Evolutionary conservation across 2,113 vertebrate species (phyloP), one percentile per base, ranked within the genome.

Genomic region (Cardinalis cardinalis): DNA sequence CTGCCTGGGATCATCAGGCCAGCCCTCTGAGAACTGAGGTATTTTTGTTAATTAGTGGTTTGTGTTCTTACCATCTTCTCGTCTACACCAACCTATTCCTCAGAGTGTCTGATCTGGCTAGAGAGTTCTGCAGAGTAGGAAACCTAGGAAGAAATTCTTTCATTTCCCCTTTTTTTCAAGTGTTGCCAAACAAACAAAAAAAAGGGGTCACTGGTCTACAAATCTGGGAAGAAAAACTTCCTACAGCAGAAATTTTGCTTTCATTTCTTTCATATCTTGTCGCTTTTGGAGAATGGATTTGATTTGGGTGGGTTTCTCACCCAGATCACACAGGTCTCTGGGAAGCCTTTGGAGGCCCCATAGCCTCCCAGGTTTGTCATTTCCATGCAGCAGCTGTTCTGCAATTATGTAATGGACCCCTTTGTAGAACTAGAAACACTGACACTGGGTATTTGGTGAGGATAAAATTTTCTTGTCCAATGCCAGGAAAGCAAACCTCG

Each of bases 201-300:
- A 21, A 2, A 4, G 0, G 24, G 0, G 24, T 44, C 55, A 58
- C 12, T 16, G 8, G 3, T 60, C 18, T 68, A 44, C 6, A 28
- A 24, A 58, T 66, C 7, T 25, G 8, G 14, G 20, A 94, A 80
- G 20, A 2, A 26, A 49, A 83, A 59, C 29, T 68, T 81, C 21
- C 8, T 49, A 40, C 5, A 5, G 25, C 8, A 38, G 53, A 82
- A 52, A 21, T 79, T 87, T 79, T 75, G 5, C 9, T 93, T 88
- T 81, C 2, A 23, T 77, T 83, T 89, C 41, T 34, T 76, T 36
- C 18, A 4, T 12, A 43, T 69, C 9, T 40, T 48, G 21, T 20
- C 2, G 17, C 9, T 73, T 82, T 25, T 18, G 15, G 52, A 60
- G 49, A 55, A 78, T 3, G 15, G 41, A 44, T 63, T 52, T 81